These are phyloP conservation scores for Andricus curvator DNA, from an alignment of 2,888 invertebrate species.

Conservation along the genomic window DNA sequence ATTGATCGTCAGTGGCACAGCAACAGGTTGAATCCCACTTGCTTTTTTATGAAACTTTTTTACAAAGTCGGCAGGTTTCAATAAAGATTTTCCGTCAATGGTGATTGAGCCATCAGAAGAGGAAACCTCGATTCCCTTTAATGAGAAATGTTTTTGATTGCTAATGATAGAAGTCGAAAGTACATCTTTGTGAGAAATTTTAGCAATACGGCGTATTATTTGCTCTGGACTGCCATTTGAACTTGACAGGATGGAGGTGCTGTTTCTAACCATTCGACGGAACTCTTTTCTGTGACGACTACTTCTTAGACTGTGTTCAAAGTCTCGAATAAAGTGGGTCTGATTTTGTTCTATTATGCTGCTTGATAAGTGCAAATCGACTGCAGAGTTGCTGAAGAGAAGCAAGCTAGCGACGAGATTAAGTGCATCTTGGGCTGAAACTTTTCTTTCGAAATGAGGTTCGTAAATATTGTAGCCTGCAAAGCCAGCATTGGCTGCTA, in stretches of 20 bases:
- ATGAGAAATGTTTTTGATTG: constrained; percentile 42
- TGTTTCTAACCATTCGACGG: constrained; percentile 36
- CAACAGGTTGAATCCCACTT: not conserved
- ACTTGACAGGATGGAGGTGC: constrained; percentile 25
- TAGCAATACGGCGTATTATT: constrained; percentile 61
- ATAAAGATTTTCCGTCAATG: constrained; percentile 5
- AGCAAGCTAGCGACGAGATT: constrained; percentile 60
- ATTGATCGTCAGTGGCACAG: not conserved
- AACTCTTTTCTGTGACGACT: constrained; percentile 63
- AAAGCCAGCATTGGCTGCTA: constrained; percentile 54
- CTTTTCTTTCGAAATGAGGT: not conserved
- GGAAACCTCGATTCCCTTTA: not conserved
- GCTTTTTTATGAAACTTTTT: not conserved
- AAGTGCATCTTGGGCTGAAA: constrained; percentile 48
- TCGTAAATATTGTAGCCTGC: constrained; percentile 53
- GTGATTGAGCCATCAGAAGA: constrained; percentile 1
- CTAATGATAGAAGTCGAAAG: constrained; percentile 51
- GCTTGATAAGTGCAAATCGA: constrained; percentile 61
- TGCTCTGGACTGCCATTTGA: constrained; percentile 53
- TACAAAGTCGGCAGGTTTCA: not conserved
- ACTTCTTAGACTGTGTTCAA: constrained; percentile 59
- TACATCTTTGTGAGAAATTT: constrained; percentile 50
- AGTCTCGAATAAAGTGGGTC: constrained; percentile 63
- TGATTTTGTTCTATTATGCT: constrained; percentile 62
- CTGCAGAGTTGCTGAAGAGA: constrained; percentile 63